phyloP scores from a whole-genome alignment of 2,888 invertebrate genomes.

The Chaitophorus viminalis region DNA sequence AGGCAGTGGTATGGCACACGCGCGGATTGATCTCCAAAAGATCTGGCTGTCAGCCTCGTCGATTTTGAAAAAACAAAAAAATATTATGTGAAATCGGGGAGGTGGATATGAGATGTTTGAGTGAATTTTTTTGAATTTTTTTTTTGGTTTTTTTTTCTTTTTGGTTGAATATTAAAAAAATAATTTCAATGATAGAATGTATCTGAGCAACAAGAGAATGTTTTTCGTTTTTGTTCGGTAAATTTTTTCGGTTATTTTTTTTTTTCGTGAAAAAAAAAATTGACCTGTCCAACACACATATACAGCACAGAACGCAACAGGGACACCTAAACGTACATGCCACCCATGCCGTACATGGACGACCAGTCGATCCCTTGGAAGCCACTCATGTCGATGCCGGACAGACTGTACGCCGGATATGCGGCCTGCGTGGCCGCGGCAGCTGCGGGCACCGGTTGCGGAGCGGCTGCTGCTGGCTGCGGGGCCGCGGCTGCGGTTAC shows the following conservation, averaged over 20 bases:
- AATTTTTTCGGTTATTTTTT: background rate
- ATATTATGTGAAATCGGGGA: conserved; percentile 22
- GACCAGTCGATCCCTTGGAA: conserved; percentile 93
- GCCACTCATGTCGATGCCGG: conserved; percentile 91
- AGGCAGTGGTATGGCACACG: conserved; percentile 61
- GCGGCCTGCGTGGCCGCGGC: conserved; percentile 76
- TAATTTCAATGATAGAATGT: conserved; percentile 61
- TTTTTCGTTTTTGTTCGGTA: conserved; percentile 44
- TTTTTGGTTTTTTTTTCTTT: conserved; percentile 14
- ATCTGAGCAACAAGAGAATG: conserved; percentile 60
- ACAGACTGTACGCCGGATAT: conserved; percentile 82
- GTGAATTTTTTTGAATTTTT: background rate
- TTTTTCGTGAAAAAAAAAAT: conserved; percentile 40
- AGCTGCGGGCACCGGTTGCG: conserved; percentile 70
- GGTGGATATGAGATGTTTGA: background rate
- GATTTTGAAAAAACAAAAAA: conserved; percentile 45
- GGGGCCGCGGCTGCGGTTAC: conserved; percentile 70
- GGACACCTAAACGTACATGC: conserved; percentile 82
- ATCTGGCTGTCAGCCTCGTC: conserved; percentile 60
- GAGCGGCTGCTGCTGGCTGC: conserved; percentile 68
- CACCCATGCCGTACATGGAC: conserved; percentile 91
- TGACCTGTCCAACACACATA: conserved; percentile 53
- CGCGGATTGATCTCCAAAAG: conserved; percentile 54
- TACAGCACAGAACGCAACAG: background rate
- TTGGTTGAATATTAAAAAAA: conserved; percentile 59